Evolutionary conservation across 2,797 vertebrate species (phyloP).

Genomic region (Gallinago solitaria): DNA sequence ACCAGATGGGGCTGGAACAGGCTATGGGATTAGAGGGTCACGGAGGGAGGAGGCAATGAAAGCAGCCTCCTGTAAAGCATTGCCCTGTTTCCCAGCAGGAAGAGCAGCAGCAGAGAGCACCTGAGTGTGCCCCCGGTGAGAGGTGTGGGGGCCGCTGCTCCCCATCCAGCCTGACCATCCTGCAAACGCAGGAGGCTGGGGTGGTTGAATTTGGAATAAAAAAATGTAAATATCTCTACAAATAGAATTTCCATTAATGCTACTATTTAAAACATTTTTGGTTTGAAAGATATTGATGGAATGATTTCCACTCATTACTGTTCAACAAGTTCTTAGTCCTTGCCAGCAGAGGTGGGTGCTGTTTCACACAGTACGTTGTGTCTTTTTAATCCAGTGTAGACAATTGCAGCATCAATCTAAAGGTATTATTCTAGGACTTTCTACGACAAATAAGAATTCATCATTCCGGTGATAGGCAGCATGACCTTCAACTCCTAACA

Average conservation of each 20-base stretch:
- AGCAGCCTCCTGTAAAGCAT: neutral
- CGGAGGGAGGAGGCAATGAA: neutral
- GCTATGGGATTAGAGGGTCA: neutral
- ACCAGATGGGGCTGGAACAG: neutral
- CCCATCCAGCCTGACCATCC: neutral
- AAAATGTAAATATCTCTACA: neutral
- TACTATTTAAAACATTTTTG: neutral
- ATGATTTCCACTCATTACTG: neutral
- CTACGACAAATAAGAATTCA: neutral
- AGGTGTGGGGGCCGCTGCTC: neutral
- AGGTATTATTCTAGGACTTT: neutral
- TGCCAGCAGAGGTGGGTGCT: neutral
- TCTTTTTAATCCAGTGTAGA: neutral
- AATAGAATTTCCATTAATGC: neutral
- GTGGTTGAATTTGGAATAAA: neutral
- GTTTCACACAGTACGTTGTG: neutral
- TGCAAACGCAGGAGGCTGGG: neutral
- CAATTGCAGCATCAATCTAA: neutral
- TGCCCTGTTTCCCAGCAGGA: neutral
- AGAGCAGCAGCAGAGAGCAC: neutral
- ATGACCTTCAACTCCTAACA: slow-evolving; percentile 28
- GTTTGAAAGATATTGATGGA: neutral
- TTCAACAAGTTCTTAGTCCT: neutral
- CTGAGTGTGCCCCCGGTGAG: accelerated
- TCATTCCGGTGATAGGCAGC: neutral